Percentiles rank a stretch among this genome's conserved stretches.
phyloP scores from a whole-genome alignment of 2,797 vertebrate species.

The Hybognathus amarus region DNA sequence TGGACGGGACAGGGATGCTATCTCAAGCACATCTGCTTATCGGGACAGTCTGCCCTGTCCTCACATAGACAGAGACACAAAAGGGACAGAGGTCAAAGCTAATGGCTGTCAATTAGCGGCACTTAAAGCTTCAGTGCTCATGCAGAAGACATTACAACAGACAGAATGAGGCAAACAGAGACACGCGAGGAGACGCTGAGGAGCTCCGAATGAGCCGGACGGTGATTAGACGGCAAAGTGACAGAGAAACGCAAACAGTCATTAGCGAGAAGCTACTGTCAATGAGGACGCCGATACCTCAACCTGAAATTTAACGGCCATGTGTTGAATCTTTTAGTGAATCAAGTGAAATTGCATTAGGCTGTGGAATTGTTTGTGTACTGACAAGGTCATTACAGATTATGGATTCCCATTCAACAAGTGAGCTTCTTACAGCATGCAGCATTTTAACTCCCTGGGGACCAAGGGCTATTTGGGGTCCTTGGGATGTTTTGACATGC shows the following conservation, averaged over 20 bases:
- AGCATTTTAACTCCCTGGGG: too few relatives aligned
- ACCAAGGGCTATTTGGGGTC: too few relatives aligned
- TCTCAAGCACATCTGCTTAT: conserved; percentile 68
- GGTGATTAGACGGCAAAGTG: conserved; percentile 14
- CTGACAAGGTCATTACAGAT: not conserved
- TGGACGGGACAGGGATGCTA: conserved; percentile 61
- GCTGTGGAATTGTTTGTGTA: not conserved
- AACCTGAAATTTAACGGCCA: not conserved
- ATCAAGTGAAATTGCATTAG: not conserved
- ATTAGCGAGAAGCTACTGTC: conserved; percentile 19
- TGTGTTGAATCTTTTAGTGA: not conserved
- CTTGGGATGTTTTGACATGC: too few relatives aligned
- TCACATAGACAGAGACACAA: conserved; percentile 44
- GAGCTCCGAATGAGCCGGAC: conserved; percentile 35
- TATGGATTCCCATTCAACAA: not conserved
- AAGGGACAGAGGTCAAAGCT: conserved; percentile 33
- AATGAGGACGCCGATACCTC: not conserved
- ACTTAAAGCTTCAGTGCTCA: conserved; percentile 45
- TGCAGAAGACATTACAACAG: conserved; percentile 22
- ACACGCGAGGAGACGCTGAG: conserved; percentile 28
- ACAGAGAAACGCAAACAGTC: conserved; percentile 30
- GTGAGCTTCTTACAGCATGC: not conserved
- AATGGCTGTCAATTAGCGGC: conserved; percentile 53
- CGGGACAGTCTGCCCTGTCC: conserved; percentile 48
- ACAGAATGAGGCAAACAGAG: conserved; percentile 45